phyloP scores from a whole-genome alignment of 92 coral and sea anemone genomes.

The Montipora capitata region DNA sequence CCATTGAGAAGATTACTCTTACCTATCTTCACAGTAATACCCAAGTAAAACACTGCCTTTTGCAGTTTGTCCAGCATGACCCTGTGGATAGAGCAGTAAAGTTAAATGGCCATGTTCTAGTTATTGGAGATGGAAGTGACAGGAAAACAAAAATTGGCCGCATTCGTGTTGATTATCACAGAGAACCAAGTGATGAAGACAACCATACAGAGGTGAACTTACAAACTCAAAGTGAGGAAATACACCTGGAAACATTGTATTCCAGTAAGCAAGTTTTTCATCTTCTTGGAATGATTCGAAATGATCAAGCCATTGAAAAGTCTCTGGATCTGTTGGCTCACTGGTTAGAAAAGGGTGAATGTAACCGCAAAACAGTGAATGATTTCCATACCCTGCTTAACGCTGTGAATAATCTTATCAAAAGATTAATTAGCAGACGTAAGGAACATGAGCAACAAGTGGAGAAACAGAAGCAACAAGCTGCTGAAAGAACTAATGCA shows the following conservation, averaged over 20 bases:
- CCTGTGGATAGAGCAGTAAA: slow-evolving; percentile 80
- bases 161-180: slow-evolving; percentile 78
- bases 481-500: slow-evolving; percentile 67
- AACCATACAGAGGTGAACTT: slow-evolving; percentile 44
- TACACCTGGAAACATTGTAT: neutral
- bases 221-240: slow-evolving; percentile 28
- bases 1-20: slow-evolving; percentile 66
- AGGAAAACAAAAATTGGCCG: slow-evolving; percentile 66
- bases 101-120: slow-evolving; percentile 81
- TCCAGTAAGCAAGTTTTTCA: slow-evolving; percentile 16
- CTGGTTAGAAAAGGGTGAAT: slow-evolving; percentile 91
- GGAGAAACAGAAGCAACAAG: slow-evolving; percentile 78
- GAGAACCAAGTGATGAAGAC: slow-evolving; percentile 58
- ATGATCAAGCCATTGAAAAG: slow-evolving; percentile 52
- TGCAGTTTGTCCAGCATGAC: slow-evolving; percentile 65
- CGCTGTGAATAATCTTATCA: slow-evolving; percentile 78
- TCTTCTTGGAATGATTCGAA: slow-evolving; percentile 78
- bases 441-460: slow-evolving; percentile 89
- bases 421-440: slow-evolving; percentile 78
- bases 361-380: slow-evolving; percentile 76
- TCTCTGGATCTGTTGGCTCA: slow-evolving; percentile 69
- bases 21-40: slow-evolving; percentile 30
- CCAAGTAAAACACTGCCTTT: slow-evolving; percentile 71
- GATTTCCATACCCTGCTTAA: slow-evolving; percentile 82
- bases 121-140: slow-evolving; percentile 65